Conservation (phyloP, 1,140 invertebrate species). For the Papilio xuthus region DNA sequence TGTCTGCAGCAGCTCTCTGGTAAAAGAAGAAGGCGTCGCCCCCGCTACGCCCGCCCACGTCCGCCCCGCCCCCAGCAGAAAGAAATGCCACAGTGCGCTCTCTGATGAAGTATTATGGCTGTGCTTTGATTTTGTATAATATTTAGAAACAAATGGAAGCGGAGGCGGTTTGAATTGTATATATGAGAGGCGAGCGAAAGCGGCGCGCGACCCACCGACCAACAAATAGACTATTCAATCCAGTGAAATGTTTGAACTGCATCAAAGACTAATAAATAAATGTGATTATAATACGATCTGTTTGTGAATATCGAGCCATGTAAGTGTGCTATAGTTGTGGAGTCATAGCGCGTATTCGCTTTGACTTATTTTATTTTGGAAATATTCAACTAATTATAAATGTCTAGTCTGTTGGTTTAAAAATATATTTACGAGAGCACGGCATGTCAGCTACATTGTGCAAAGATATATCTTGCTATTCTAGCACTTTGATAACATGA, state of each 20-base stretch:
- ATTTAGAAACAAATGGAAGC: neutral
- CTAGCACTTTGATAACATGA: neutral
- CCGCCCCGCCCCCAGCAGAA: neutral
- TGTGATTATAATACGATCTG: neutral
- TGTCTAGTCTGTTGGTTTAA: constrained; percentile 4
- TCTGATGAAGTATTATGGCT: neutral
- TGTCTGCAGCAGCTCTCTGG: neutral
- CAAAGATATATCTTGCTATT: neutral
- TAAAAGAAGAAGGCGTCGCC: neutral
- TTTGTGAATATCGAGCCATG: neutral
- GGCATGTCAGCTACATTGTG: neutral
- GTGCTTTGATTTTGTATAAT: neutral
- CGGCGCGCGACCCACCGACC: neutral
- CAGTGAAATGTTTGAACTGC: neutral
- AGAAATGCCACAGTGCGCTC: neutral
- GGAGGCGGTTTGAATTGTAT: neutral
- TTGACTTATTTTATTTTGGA: neutral
- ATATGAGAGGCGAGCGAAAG: neutral
- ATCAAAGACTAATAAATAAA: neutral
- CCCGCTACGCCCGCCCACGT: neutral
- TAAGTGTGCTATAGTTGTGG: constrained; percentile 3
- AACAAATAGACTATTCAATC: neutral
- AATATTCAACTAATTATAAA: neutral
- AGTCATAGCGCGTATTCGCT: neutral
- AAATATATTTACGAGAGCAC: neutral